Conservation (phyloP, 2,888 invertebrate genomes). For the Andrena bicolor region DNA sequence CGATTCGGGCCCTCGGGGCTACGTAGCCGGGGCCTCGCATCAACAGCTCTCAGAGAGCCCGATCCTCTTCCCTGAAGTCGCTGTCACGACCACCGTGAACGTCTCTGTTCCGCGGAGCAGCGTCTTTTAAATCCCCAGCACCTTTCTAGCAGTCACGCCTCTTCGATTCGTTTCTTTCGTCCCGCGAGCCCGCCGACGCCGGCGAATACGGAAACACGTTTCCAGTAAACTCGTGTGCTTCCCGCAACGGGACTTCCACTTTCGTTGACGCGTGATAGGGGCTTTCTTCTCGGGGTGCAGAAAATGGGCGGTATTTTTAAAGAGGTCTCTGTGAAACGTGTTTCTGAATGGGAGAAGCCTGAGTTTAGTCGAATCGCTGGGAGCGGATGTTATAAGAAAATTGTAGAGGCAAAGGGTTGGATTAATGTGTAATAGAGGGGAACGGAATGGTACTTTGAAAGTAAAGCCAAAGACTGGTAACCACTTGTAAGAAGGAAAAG, state of each 20-base stretch:
- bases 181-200: not conserved
- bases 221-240: not conserved
- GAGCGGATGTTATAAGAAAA: not conserved
- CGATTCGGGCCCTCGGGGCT: slow-evolving; percentile 69
- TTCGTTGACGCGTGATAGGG: not conserved
- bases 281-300: not conserved
- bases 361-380: not conserved
- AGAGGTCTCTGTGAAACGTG: not conserved
- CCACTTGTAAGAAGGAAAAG: no score
- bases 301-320: not conserved
- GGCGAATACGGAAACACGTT: slow-evolving; percentile 7
- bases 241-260: not conserved
- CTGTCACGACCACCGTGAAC: slow-evolving; percentile 79
- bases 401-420: not conserved
- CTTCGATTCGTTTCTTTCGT: slow-evolving; percentile 53
- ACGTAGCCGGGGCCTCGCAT: slow-evolving; percentile 61
- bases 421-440: not conserved
- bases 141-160: slow-evolving; percentile 60
- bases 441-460: not conserved
- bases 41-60: slow-evolving; percentile 65
- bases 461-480: not conserved
- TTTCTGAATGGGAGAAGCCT: not conserved
- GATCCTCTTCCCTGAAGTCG: slow-evolving; percentile 75
- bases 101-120: slow-evolving; percentile 67
- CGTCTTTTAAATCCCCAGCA: slow-evolving; percentile 63